Conservation (phyloP, 2,797 vertebrate genomes). For the Manis crassicaudata region DNA sequence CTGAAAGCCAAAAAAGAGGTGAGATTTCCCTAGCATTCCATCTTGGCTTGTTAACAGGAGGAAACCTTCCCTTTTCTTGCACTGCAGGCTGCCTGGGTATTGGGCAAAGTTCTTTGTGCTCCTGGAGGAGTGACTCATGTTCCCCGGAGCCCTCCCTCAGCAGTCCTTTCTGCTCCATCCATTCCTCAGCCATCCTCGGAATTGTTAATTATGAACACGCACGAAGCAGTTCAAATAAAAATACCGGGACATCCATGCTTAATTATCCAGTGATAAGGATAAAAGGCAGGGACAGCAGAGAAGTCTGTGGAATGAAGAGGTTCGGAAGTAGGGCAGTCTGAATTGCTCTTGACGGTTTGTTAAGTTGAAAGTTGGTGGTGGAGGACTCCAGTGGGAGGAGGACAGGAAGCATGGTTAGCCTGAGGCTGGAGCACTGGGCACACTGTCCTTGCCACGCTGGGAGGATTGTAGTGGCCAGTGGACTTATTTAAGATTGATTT, state of each 20-base stretch:
- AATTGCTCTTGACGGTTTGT: neutral
- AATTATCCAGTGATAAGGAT: neutral
- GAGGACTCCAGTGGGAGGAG: neutral
- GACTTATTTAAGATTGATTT: neutral
- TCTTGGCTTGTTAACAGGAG: neutral
- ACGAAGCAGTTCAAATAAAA: neutral
- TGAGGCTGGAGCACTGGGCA: neutral
- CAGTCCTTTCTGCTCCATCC: neutral
- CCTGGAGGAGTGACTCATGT: neutral
- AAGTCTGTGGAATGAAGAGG: neutral
- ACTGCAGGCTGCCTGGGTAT: neutral
- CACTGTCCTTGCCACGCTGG: neutral
- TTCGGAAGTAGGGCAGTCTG: neutral
- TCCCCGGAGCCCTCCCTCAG: neutral
- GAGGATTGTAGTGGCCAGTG: neutral
- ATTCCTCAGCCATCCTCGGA: neutral
- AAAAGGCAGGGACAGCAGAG: neutral
- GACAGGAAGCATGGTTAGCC: neutral
- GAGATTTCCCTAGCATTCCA: neutral
- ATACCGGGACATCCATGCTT: neutral
- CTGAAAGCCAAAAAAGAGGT: conserved; percentile 40
- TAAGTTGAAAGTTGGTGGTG: neutral
- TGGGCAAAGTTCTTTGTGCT: neutral
- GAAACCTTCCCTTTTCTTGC: neutral
- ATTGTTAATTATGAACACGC: neutral